A percentile compares a stretch with the other conserved stretches of the same genome.
Conservation (phyloP, 37 sponge, comb jelly and placozoan species). For the Beroe forskalii region DNA sequence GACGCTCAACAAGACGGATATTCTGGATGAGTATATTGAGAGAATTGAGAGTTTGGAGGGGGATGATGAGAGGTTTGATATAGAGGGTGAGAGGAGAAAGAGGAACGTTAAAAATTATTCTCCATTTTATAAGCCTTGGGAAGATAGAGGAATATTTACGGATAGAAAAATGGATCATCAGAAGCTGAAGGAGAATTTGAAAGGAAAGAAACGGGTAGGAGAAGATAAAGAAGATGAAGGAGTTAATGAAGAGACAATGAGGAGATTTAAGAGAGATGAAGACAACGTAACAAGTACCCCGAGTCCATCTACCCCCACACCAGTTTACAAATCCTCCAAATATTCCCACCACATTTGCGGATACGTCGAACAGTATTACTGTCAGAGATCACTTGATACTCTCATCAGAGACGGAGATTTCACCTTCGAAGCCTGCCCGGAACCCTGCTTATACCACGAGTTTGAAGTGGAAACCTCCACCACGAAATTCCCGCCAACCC, state of each 20-base stretch:
- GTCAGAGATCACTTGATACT: neutral
- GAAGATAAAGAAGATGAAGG: neutral
- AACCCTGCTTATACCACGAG: constrained; percentile 26
- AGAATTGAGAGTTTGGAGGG: neutral
- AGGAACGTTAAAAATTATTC: neutral
- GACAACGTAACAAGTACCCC: neutral
- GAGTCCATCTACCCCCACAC: neutral
- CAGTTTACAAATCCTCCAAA: neutral
- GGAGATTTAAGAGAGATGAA: neutral
- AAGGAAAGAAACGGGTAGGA: neutral
- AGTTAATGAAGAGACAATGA: neutral
- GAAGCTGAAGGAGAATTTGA: neutral
- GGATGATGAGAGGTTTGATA: neutral
- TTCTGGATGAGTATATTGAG: constrained; percentile 45
- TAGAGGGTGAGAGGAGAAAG: neutral
- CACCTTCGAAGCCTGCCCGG: neutral
- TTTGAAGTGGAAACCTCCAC: constrained; percentile 19
- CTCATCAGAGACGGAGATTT: neutral
- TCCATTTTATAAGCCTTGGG: no score
- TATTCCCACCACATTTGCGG: neutral
- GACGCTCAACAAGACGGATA: neutral
- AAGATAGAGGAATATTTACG: neutral
- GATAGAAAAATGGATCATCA: neutral
- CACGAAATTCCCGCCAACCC: constrained; percentile 25
- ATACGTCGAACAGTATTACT: neutral